Evolutionary conservation across 2,888 invertebrate species (phyloP).

Genomic region (Tinea trinotella): DNA sequence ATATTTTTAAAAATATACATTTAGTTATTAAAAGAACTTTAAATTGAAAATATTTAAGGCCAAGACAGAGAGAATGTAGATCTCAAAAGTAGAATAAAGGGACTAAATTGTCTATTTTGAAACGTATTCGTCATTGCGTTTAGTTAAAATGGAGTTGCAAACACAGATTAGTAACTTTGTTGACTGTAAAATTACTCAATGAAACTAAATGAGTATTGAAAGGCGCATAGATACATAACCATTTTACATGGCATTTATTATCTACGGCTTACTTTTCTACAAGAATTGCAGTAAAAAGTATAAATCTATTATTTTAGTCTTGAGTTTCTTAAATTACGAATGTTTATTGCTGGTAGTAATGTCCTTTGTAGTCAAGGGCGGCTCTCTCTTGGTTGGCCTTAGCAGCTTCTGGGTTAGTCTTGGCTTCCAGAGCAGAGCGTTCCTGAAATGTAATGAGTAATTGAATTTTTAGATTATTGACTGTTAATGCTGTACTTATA

Average conservation of each 20-base stretch:
- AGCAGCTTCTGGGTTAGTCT: constrained; percentile 65
- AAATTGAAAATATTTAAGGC: too few relatives aligned
- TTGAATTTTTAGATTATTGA: too few relatives aligned
- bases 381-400: constrained; percentile 53
- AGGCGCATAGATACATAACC: too few relatives aligned
- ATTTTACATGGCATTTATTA: neutral
- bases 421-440: constrained; percentile 68
- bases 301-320: neutral
- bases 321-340: constrained; percentile 12
- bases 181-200: constrained; percentile 4
- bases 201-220: neutral
- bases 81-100: too few relatives aligned
- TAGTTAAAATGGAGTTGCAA: neutral
- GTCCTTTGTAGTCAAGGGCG: constrained; percentile 75
- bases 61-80: too few relatives aligned
- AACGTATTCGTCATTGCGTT: too few relatives aligned
- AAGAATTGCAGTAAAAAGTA: constrained; percentile 7
- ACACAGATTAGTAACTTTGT: constrained; percentile 18
- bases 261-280: neutral
- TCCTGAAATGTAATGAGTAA: too few relatives aligned
- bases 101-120: too few relatives aligned
- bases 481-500: too few relatives aligned
- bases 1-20: too few relatives aligned
- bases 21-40: too few relatives aligned
- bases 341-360: constrained; percentile 70